Base-by-base conservation (phyloP, 2,113 vertebrate genomes). In the Micronisus gabar region DNA sequence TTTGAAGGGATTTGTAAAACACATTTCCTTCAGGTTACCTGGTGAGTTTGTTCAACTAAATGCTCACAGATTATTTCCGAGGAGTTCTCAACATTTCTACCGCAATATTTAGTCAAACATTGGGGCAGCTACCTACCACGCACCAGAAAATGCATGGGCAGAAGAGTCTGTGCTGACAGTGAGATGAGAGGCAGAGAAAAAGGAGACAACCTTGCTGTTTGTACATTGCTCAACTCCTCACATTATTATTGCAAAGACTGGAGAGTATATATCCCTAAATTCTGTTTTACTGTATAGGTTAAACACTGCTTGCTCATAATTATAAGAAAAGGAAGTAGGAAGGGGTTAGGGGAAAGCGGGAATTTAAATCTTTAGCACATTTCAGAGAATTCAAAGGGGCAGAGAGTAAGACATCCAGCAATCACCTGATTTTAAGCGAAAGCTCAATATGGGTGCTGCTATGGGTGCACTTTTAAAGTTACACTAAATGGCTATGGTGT, bases 111-210 rank as follows among this genome's bases (percentile, higher is more conserved):
- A 61, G 36, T 15, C 30, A 55, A 80, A 56, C 14, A 17, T 0
- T 41, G 30, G 25, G 45, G 32, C 30, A 95, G 12, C 32, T 58
- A 13, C 18, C 8, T 68, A 17, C 26, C 26, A 58, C 1, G 0
- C 22, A 79, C 8, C 18, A 80, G 29, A 7, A 76, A 43, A 61
- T 2, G 4, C 1, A 1, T 0, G 0, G 36, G 26, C 30, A 58
- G 61, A 74, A 22, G 3, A 30, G 13, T 23, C 32, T 47, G 21
- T 84, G 62, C 62, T 52, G 48, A 25, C 61, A 63, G 6, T 23
- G 20, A 58, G 29, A 65, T 50, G 1, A 32, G 15, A 2, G 0
- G 23, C 1, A 52, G 47, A 0, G 4, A 29, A 74, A 71, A 56
- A 40, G 13, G 22, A 41, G 38, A 23, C 45, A 76, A 38, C 9